These are phyloP conservation scores for Helobdella robusta DNA, from an alignment of 2,888 invertebrate species.

Conservation along the genomic window DNA sequence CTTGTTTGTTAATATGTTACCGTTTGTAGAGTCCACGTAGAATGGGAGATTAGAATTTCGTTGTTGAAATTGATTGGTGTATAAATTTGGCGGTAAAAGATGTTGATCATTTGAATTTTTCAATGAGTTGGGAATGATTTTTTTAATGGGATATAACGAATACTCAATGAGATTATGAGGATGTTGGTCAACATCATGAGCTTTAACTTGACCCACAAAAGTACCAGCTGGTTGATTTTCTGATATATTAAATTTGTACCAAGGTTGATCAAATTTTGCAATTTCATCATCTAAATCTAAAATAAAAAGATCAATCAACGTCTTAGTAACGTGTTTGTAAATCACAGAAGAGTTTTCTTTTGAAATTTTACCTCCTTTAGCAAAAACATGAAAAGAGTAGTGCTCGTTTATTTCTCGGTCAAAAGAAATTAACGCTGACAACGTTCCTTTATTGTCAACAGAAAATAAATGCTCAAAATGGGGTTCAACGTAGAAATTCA, in stretches of 20 bases:
- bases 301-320: slow-evolving; percentile 6
- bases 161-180: slow-evolving; percentile 12
- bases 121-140: neutral
- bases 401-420: slow-evolving; percentile 8
- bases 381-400: slow-evolving; percentile 20
- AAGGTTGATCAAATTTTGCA: slow-evolving; percentile 19
- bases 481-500: slow-evolving; percentile 15
- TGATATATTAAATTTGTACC: slow-evolving; percentile 14
- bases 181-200: slow-evolving; percentile 17
- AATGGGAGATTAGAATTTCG: slow-evolving; percentile 6
- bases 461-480: slow-evolving; percentile 19
- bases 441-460: slow-evolving; percentile 7
- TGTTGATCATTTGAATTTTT: neutral
- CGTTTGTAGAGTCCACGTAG: neutral
- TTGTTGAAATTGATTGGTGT: neutral
- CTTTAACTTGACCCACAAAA: slow-evolving; percentile 15
- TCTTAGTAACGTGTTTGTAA: slow-evolving; percentile 17
- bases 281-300: slow-evolving; percentile 20
- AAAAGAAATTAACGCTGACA: neutral
- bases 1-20: slow-evolving; percentile 16
- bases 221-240: slow-evolving; percentile 11
- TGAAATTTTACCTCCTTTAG: slow-evolving; percentile 4
- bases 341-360: slow-evolving; percentile 8
- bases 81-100: neutral
- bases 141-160: no score